A percentile compares a stretch with the other conserved stretches of the same genome.
phyloP scores from a whole-genome alignment of 2,888 invertebrate species.

The Eupithecia subfuscata region DNA sequence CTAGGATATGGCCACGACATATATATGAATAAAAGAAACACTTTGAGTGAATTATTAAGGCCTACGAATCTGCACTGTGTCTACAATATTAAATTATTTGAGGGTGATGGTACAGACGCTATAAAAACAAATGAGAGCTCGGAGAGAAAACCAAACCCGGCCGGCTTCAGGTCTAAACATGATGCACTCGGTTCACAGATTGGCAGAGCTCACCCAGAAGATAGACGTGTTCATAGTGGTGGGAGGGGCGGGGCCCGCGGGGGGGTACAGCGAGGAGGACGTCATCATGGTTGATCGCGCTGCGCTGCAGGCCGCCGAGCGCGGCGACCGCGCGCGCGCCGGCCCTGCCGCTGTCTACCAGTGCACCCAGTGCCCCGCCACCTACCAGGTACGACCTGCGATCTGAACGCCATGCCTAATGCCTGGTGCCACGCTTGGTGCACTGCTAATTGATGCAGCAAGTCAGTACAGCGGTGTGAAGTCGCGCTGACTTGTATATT shows the following conservation, averaged over 20 bases:
- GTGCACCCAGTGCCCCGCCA: conserved; percentile 73
- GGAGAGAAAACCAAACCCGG: not conserved
- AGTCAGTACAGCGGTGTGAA: too few relatives aligned
- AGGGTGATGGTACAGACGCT: too few relatives aligned
- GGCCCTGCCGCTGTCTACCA: conserved; percentile 70
- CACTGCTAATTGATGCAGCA: too few relatives aligned
- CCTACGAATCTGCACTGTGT: too few relatives aligned
- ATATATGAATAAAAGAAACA: too few relatives aligned
- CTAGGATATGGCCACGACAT: too few relatives aligned
- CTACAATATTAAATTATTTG: too few relatives aligned
- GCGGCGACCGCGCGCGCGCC: conserved; percentile 59
- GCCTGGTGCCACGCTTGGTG: too few relatives aligned
- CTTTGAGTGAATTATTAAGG: too few relatives aligned
- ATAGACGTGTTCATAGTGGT: conserved; percentile 80
- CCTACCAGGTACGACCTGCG: conserved; percentile 60
- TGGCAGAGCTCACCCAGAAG: conserved; percentile 76
- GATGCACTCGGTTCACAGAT: conserved; percentile 39
- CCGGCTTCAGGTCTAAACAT: not conserved
- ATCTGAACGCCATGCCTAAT: too few relatives aligned
- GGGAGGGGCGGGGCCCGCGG: conserved; percentile 65
- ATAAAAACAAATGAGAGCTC: not conserved
- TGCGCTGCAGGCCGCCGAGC: conserved; percentile 67
- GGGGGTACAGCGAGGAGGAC: conserved; percentile 74
- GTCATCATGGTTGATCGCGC: conserved; percentile 77
- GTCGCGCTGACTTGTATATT: too few relatives aligned